Percentiles rank a stretch among this genome's conserved stretches.
Evolutionary conservation across 2,888 invertebrate species (phyloP).

Genomic region (Trileptium ribeirensis): DNA sequence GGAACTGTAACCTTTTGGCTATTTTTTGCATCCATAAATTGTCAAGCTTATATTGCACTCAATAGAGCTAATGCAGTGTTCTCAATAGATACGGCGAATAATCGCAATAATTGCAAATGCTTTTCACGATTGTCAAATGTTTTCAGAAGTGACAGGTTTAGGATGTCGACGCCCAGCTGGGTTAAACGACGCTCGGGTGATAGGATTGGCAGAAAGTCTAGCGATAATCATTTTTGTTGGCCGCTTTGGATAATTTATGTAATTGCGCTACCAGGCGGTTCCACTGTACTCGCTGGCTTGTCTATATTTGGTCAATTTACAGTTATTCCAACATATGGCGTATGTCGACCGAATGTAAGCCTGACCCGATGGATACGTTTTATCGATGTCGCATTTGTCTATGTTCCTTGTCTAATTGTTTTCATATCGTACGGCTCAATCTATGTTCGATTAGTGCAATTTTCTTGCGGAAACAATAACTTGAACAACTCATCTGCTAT

Average conservation of each 20-base stretch:
- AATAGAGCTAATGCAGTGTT: neutral
- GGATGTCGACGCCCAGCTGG: no score
- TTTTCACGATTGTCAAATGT: no score
- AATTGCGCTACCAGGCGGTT: neutral
- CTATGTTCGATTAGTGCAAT: neutral
- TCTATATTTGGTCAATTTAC: neutral
- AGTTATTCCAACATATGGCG: conserved; percentile 8
- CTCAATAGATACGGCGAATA: no score
- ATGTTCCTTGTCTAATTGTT: conserved; percentile 1
- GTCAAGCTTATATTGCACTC: neutral
- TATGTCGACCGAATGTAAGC: neutral
- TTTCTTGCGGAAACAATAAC: neutral
- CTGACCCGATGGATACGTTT: neutral
- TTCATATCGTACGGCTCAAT: neutral
- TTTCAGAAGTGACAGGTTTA: no score
- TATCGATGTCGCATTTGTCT: conserved; percentile 7
- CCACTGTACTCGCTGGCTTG: neutral
- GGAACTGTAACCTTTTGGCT: neutral
- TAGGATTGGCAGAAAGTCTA: neutral
- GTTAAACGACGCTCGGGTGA: neutral
- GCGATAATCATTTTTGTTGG: neutral
- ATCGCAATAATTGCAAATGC: no score
- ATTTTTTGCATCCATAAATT: neutral
- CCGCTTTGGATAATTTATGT: neutral
- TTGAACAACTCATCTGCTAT: neutral